These are phyloP conservation scores for Axinella damicornis DNA, from an alignment of 37 sponge, comb jelly and placozoan species.

Conservation along the genomic window DNA sequence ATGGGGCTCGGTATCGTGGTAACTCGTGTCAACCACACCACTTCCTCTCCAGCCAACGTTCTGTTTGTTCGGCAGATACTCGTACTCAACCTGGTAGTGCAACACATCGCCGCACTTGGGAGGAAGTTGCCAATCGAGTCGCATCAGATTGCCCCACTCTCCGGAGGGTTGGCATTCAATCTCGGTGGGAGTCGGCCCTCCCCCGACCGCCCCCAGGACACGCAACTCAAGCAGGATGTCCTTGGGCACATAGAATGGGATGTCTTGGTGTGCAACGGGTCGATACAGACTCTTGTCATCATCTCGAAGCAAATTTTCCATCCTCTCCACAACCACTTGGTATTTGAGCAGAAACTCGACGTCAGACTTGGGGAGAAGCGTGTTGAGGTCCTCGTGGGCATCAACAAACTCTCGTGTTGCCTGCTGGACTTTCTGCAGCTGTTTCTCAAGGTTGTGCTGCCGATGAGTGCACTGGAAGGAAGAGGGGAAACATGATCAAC, in stretches of 20 bases:
- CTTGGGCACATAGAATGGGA: conserved; percentile 50
- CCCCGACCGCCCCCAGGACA: conserved; percentile 72
- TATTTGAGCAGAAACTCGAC: conserved; percentile 57
- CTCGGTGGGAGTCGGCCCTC: conserved; percentile 67
- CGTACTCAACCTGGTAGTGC: conserved; percentile 68
- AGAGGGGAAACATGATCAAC: not conserved
- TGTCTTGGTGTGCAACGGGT: conserved; percentile 37
- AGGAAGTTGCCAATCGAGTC: conserved; percentile 57
- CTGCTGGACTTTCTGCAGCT: conserved; percentile 26
- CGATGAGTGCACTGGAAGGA: conserved; percentile 36
- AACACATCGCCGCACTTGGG: not conserved
- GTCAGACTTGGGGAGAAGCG: conserved; percentile 21
- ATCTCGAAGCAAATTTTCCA: conserved; percentile 28
- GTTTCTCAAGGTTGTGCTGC: conserved; percentile 41
- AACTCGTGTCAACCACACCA: not conserved
- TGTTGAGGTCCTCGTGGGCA: conserved; percentile 50
- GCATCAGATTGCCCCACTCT: conserved; percentile 33
- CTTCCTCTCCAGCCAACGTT: not conserved
- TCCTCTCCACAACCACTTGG: not conserved
- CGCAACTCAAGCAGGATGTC: conserved; percentile 18
- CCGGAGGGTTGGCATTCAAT: conserved; percentile 10
- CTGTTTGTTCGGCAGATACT: conserved; percentile 31
- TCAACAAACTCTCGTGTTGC: not conserved
- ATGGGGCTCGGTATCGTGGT: conserved; percentile 28
- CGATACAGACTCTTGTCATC: conserved; percentile 52